Percentiles rank a stretch among this genome's conserved stretches.
Evolutionary conservation across 2,113 vertebrate species (phyloP).

Genomic region (Poicephalus meyeri): DNA sequence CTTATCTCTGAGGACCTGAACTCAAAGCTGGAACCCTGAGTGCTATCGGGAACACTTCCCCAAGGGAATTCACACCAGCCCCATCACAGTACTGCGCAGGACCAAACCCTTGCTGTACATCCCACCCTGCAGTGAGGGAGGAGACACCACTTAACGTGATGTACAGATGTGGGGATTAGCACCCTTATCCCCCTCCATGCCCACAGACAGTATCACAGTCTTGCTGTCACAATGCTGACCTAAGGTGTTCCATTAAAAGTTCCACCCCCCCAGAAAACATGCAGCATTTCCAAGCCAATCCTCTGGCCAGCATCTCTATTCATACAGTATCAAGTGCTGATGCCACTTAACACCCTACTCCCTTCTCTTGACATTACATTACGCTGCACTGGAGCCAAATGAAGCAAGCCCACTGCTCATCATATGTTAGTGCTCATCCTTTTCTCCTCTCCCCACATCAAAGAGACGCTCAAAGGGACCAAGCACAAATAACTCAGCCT

Average conservation of each 20-base stretch:
- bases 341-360: background rate
- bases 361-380: background rate
- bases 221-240: background rate
- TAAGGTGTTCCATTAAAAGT: background rate
- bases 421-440: background rate
- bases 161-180: background rate
- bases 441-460: background rate
- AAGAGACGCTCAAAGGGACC: background rate
- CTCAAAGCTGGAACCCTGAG: background rate
- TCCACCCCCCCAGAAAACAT: background rate
- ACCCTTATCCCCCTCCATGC: background rate
- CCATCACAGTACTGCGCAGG: accelerated
- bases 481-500: constrained; percentile 18
- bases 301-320: background rate
- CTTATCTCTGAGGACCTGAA: background rate
- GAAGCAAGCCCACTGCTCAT: background rate
- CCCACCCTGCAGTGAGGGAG: accelerated
- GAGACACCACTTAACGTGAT: accelerated
- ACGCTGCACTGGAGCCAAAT: background rate
- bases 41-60: accelerated
- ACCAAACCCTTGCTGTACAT: background rate
- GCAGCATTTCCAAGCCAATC: background rate
- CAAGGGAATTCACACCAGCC: background rate
- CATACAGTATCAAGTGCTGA: accelerated
- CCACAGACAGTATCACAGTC: accelerated